Evolutionary conservation across 1,140 invertebrate species (phyloP).

Genomic region (Telenomus remus): DNA sequence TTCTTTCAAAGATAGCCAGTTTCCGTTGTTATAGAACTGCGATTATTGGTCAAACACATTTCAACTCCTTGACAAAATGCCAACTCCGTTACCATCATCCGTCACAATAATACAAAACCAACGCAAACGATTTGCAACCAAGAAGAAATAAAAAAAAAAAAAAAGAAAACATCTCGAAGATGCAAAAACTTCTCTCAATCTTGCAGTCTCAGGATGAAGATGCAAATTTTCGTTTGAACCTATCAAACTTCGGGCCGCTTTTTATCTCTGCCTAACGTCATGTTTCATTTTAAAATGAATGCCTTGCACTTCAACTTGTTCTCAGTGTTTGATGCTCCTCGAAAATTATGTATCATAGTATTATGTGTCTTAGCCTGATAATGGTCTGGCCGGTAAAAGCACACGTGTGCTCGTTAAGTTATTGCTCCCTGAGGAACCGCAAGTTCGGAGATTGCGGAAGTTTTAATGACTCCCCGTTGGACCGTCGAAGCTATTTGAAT

Average conservation of each 20-base stretch:
- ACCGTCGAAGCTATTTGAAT: constrained; percentile 28
- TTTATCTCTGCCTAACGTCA: constrained; percentile 18
- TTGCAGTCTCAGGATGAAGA: constrained; percentile 17
- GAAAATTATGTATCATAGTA: constrained; percentile 36
- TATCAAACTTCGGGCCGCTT: constrained; percentile 24
- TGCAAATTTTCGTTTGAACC: constrained; percentile 25
- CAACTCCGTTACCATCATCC: neutral
- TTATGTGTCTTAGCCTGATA: constrained; percentile 32
- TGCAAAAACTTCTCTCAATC: no score
- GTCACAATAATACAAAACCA: neutral
- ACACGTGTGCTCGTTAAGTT: constrained; percentile 55
- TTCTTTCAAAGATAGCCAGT: constrained; percentile 24
- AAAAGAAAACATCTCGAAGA: no score
- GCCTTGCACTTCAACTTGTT: constrained; percentile 14
- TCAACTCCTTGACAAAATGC: neutral
- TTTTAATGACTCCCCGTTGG: constrained; percentile 54
- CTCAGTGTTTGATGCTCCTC: constrained; percentile 17
- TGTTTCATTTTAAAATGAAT: constrained; percentile 48
- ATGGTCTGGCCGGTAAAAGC: constrained; percentile 38
- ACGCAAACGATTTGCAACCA: neutral
- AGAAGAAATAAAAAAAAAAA: no score
- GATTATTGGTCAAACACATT: constrained; percentile 6
- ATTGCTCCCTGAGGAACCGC: constrained; percentile 34
- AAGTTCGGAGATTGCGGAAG: constrained; percentile 56
- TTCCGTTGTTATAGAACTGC: constrained; percentile 17